These are phyloP conservation scores for Eristalis tenax DNA, from an alignment of 2,888 invertebrate species.

Conservation along the genomic window DNA sequence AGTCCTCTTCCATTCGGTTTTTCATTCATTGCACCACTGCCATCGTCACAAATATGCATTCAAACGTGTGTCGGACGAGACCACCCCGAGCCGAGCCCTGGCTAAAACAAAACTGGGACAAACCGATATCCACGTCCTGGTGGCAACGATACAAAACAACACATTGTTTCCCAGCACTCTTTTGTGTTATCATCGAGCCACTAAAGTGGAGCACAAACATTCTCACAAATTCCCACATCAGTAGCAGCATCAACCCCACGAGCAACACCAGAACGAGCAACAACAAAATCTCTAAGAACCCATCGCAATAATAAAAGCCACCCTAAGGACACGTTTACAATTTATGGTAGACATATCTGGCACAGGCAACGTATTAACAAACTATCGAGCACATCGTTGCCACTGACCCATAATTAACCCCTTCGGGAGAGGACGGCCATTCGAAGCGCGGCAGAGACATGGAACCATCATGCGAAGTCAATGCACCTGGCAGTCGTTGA, in stretches of 20 bases:
- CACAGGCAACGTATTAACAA: background rate
- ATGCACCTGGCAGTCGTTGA: background rate
- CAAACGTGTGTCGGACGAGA: background rate
- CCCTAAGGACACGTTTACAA: constrained; percentile 3
- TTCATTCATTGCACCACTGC: background rate
- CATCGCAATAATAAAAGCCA: background rate
- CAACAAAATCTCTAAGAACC: background rate
- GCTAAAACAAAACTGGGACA: background rate
- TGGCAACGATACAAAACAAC: background rate
- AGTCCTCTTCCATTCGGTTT: background rate
- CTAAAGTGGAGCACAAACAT: background rate
- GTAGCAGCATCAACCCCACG: background rate
- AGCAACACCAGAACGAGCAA: background rate
- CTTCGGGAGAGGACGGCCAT: background rate
- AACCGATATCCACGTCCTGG: background rate
- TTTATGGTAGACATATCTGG: constrained; percentile 10
- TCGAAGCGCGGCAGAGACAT: background rate
- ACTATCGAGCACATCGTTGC: background rate
- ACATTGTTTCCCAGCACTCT: background rate
- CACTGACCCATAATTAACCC: constrained; percentile 5
- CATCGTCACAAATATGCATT: background rate
- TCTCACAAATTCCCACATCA: background rate
- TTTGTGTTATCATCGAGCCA: background rate
- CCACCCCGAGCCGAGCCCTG: background rate
- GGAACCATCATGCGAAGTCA: background rate